Base-by-base conservation (phyloP, 2,113 vertebrate species). In the Sarotherodon lohbergeri region DNA sequence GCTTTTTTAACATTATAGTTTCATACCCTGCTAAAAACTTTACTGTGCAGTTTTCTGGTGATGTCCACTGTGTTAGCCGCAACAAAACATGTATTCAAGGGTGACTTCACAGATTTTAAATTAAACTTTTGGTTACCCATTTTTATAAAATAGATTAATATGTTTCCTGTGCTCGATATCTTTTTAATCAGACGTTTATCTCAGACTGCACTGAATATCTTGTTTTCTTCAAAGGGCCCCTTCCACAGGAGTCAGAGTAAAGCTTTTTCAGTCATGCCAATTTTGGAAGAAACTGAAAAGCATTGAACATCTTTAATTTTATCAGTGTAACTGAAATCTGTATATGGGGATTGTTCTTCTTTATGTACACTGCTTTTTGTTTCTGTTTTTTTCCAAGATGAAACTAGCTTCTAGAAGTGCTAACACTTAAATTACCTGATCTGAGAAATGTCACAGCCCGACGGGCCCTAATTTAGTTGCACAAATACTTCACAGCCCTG, bases 401-500 rank as follows among this genome's bases (percentile, higher is more conserved):
- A 76, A 76, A 48, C 68, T 11, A 73, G 41, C 14, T 46, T 76
- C 41, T 48, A 48, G 14, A 76, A 4, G 9, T 11, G 43, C 41
- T 73, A 76, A 76, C 11, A 22, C 4, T 43, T 48, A 22, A 71
- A 32, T 55, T 5, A 52, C 43, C 79, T 39, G n/a, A 46, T 14
- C 63, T 87, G 71, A 81, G 73, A 85, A 85, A 80, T 71, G 34
- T 7, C 71, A 56, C 46, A 54, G 27, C 11, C 29, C 4, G 22
- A 84, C 87, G 29, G 81, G 32, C 82, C 34, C 52, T 84, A 52
- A 92, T 88, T 55, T 66, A 59, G 43, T 32, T 61, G 63, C 36
- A 52, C 80, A 88, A 84, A 90, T 56, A 34, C 83, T 86, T 59
- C 52, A 71, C 39, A 86, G 54, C 36, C 46, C 55, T 80, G 83